A percentile compares a stretch with the other conserved stretches of the same genome.
phyloP scores from a whole-genome alignment of 64 coral and sea anemone genomes.

The Pocillopora verrucosa region DNA sequence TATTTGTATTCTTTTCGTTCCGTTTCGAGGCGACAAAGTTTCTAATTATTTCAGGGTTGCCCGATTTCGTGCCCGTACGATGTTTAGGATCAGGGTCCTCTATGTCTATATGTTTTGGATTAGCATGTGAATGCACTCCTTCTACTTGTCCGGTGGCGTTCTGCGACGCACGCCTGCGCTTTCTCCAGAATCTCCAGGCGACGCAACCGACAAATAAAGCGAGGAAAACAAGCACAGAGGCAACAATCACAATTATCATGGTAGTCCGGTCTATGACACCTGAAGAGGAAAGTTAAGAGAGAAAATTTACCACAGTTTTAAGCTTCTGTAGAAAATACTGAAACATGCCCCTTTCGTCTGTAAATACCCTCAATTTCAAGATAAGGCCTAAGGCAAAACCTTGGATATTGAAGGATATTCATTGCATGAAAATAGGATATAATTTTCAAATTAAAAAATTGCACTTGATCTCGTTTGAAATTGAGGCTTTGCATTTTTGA shows the following conservation, averaged over 20 bases:
- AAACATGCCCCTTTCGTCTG: too few species aligned
- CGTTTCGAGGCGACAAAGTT: conserved; percentile 72
- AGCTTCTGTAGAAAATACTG: too few species aligned
- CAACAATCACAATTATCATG: conserved; percentile 61
- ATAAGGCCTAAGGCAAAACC: too few species aligned
- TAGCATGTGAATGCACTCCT: conserved; percentile 16
- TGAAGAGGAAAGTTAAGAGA: not conserved
- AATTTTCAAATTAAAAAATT: too few species aligned
- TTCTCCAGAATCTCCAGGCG: conserved; percentile 75
- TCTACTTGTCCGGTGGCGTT: conserved; percentile 18
- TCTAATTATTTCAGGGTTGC: conserved; percentile 83
- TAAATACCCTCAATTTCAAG: too few species aligned
- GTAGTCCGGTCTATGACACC: not conserved
- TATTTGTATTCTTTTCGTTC: conserved; percentile 59
- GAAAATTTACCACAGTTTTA: not conserved
- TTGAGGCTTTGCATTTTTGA: too few species aligned
- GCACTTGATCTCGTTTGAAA: too few species aligned
- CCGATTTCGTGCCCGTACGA: conserved; percentile 29
- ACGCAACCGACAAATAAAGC: conserved; percentile 69
- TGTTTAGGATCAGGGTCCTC: conserved; percentile 67
- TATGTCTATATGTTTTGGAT: conserved; percentile 67
- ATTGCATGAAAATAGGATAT: too few species aligned
- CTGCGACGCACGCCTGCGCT: conserved; percentile 47
- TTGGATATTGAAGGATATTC: too few species aligned
- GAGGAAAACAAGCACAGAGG: conserved; percentile 47